Base-by-base conservation (phyloP, 2,888 invertebrate genomes). In the Chrysomela aeneicollis region DNA sequence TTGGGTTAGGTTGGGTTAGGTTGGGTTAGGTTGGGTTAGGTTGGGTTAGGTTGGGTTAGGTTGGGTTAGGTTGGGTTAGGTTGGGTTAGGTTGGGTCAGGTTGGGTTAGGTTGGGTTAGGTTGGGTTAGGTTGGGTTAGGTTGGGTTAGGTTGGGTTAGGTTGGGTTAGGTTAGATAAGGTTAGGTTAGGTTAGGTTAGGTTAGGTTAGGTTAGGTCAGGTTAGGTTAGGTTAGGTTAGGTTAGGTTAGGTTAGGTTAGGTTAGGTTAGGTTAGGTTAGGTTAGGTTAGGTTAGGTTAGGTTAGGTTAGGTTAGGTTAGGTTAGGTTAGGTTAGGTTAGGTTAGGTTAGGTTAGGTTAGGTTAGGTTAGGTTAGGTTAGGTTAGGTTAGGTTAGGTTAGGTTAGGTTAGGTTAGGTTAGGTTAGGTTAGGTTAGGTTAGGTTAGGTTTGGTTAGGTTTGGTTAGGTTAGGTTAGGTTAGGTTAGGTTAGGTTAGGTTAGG, bases 81-180 rank as follows among this genome's bases (percentile, higher is more conserved):
- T 26, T 6, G 6, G 26, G 26, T 26, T 51, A 51, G n/a, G 30
- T 30, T 51, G 50, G 50, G 59, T 59, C 22, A 58, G 58, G 58
- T 58, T 26, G 26, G 49, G 59, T 59, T 49, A 49, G 49, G 59
- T 59, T 49, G 49, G 49, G 49, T 49, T 49, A 59, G 59, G 49
- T 49, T 9, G 30, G 52, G 22, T 15, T 53, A 32, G 18, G 30
- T 49, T 6, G n/a, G 19, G 47, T 35, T 10, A 35, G 35, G 35
- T 35, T 12, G 9, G 49, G 1, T 17, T 1, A 49, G 18, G 49
- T 49, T 2, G 2, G 46, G 3, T 2, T n/a, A 46, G n/a, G 2
- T 46, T 6, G 17, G 12, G 46, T 46, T 46, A 12, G 46, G 46
- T 46, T 46, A 46, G 46, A 17, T 46, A 5, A 46, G 46, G 46